Evolutionary conservation across 2,888 invertebrate species (phyloP).

Genomic region (Theretra japonica): DNA sequence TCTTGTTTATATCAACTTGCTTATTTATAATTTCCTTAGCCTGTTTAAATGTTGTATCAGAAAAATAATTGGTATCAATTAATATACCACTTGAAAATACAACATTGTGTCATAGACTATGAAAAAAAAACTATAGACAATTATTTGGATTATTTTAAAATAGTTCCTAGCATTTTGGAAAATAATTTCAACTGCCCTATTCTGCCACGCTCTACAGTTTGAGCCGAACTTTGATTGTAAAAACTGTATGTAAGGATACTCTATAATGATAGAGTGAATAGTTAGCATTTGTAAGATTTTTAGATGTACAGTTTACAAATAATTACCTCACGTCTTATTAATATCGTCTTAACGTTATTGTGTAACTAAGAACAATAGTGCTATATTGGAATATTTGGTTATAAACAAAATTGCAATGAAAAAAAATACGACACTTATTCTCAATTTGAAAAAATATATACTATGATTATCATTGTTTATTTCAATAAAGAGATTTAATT

Average conservation of each 20-base stretch:
- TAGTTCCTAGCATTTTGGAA: neutral
- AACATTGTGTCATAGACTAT: too few relatives aligned
- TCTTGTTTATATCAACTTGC: neutral
- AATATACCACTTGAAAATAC: neutral
- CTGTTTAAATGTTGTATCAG: too few relatives aligned
- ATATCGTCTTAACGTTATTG: neutral
- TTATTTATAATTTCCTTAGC: neutral
- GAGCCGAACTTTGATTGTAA: neutral
- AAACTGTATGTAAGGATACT: neutral
- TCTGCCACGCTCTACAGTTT: neutral
- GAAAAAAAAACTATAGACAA: too few relatives aligned
- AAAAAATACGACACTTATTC: too few relatives aligned
- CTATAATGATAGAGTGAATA: slow-evolving; percentile 6
- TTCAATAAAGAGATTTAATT: too few relatives aligned
- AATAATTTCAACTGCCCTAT: neutral
- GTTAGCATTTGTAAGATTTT: slow-evolving; percentile 32
- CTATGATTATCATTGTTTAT: too few relatives aligned
- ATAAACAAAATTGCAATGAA: neutral
- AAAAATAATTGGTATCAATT: neutral
- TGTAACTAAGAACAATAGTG: neutral
- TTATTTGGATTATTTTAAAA: neutral
- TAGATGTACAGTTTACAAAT: slow-evolving; percentile 22
- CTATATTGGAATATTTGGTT: neutral
- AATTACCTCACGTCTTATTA: slow-evolving; percentile 18
- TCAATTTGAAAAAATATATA: too few relatives aligned